Percentiles rank a stretch among this genome's conserved stretches.
Evolutionary conservation across 2,888 invertebrate genomes (phyloP).

Genomic region (Selenia dentaria): DNA sequence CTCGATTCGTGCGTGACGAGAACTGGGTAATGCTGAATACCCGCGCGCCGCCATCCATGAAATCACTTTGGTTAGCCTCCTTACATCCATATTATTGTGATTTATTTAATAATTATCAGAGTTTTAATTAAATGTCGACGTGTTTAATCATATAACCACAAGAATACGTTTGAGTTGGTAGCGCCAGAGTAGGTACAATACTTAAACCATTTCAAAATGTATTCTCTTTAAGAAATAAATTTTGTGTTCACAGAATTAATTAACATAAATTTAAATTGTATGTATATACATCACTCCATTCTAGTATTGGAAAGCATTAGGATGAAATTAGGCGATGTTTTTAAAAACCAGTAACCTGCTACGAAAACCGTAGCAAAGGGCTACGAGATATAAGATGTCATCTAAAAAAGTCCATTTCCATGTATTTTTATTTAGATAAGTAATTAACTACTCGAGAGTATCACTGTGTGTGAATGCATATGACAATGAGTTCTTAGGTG

Average conservation of each 20-base stretch:
- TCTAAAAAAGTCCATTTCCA: not conserved
- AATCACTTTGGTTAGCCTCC: constrained; percentile 79
- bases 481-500: not conserved
- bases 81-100: constrained; percentile 48
- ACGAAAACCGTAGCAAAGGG: constrained; percentile 33
- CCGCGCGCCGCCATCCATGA: constrained; percentile 65
- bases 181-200: no score
- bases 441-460: not conserved
- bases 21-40: constrained; percentile 63
- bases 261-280: no score
- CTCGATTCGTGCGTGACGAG: constrained; percentile 59
- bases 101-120: constrained; percentile 21
- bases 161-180: no score
- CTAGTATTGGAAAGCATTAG: no score
- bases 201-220: no score
- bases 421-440: no score
- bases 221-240: no score
- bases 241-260: no score
- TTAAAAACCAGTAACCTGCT: constrained; percentile 6
- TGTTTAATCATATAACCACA: not conserved
- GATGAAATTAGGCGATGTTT: no score
- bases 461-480: not conserved
- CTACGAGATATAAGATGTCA: constrained; percentile 32
- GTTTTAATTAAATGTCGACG: constrained; percentile 14
- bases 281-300: no score